Evolutionary conservation across 2,888 invertebrate genomes (phyloP).

Genomic region (Xestobium rufovillosum): DNA sequence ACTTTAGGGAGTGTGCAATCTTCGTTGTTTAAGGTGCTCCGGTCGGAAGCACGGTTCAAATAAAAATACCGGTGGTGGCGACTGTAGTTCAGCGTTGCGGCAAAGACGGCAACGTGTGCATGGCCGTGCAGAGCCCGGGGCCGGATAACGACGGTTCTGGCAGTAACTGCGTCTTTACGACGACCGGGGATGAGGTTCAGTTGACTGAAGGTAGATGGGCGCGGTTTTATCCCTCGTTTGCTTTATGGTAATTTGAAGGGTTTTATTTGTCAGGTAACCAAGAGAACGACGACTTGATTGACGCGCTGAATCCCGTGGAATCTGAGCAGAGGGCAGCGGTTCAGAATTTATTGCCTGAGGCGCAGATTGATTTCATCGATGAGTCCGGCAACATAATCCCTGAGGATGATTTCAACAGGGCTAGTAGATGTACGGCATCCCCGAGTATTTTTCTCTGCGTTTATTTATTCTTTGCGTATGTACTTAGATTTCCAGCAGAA

Average conservation of each 20-base stretch:
- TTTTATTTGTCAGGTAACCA: conserved; percentile 3
- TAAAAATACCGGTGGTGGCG: conserved; percentile 42
- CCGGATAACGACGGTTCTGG: conserved; percentile 26
- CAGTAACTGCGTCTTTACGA: conserved; percentile 11
- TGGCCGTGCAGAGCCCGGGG: conserved; percentile 40
- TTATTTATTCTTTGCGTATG: too few relatives aligned
- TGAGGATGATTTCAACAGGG: conserved; percentile 19
- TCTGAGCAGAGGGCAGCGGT: too few relatives aligned
- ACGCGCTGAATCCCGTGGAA: background rate
- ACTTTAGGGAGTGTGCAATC: too few relatives aligned
- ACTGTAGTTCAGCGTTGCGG: conserved; percentile 40
- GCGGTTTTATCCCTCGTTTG: background rate
- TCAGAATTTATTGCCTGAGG: conserved; percentile 8
- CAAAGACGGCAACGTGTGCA: conserved; percentile 35
- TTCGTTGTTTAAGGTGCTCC: conserved; percentile 21
- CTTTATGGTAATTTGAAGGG: background rate
- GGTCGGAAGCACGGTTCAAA: conserved; percentile 37
- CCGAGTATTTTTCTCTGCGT: too few relatives aligned
- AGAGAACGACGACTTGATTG: background rate
- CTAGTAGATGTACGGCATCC: conserved; percentile 21
- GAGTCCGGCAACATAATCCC: conserved; percentile 19
- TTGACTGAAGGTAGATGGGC: background rate
- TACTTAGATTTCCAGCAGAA: too few relatives aligned
- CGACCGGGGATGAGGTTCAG: conserved; percentile 6
- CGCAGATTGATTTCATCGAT: conserved; percentile 25